phyloP scores from a whole-genome alignment of 2,888 invertebrate genomes.

The Adela reaumurella region DNA sequence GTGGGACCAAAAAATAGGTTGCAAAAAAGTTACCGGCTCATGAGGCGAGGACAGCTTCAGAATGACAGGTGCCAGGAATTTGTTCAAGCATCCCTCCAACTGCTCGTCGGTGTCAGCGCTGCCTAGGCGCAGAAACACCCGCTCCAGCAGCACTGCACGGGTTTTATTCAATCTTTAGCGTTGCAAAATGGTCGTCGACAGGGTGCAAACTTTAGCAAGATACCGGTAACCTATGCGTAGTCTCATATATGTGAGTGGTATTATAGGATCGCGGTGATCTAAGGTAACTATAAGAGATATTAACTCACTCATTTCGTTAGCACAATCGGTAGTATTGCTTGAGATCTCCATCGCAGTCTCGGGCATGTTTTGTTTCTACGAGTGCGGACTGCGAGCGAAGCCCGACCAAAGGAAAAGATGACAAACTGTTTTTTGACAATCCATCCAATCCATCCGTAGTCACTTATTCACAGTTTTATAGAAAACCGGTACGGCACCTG shows the following conservation, averaged over 20 bases:
- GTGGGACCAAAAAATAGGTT: too few species aligned
- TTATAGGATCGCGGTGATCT: neutral
- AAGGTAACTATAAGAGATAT: neutral
- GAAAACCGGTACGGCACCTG: too few species aligned
- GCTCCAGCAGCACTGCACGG: slow-evolving; percentile 74
- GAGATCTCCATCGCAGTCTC: neutral
- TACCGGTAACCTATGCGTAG: too few species aligned
- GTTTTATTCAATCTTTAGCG: neutral
- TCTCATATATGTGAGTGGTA: neutral
- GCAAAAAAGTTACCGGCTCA: slow-evolving; percentile 80
- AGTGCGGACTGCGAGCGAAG: too few species aligned
- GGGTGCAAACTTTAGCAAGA: neutral
- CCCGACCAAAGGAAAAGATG: neutral
- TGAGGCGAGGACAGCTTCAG: slow-evolving; percentile 85
- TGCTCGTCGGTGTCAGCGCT: slow-evolving; percentile 88
- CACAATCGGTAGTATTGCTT: neutral
- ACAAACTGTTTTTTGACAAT: neutral
- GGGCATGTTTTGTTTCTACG: neutral
- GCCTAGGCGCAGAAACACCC: slow-evolving; percentile 84
- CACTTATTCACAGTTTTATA: too few species aligned
- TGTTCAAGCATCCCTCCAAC: slow-evolving; percentile 71
- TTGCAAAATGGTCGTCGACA: neutral
- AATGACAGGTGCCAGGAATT: slow-evolving; percentile 84
- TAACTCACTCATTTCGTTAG: neutral
- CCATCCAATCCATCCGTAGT: too few species aligned